Conservation (phyloP, 1,140 invertebrate genomes). For the Bombyx mandarina region DNA sequence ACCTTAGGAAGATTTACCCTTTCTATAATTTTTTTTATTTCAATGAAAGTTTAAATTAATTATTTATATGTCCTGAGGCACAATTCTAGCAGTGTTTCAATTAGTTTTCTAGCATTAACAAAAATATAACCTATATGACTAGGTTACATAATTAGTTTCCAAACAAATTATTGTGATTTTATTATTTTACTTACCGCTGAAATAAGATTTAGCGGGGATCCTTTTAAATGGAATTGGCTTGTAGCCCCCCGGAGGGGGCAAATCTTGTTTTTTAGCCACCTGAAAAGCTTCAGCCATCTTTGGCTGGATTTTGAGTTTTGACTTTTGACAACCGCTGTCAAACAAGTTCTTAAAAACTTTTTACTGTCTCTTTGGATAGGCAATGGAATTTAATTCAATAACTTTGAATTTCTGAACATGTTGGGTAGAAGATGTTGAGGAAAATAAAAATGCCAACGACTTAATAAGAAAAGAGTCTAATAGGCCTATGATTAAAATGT, state of each 20-base stretch:
- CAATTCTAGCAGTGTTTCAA: too few relatives aligned
- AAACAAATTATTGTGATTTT: conserved; percentile 6
- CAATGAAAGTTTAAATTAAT: too few relatives aligned
- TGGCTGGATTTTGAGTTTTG: conserved; percentile 17
- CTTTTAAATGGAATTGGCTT: conserved; percentile 80
- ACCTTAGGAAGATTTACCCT: too few relatives aligned
- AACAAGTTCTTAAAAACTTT: not conserved
- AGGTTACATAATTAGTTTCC: conserved; percentile 46
- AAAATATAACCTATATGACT: conserved; percentile 36
- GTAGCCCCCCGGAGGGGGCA: conserved; percentile 89
- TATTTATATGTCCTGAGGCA: too few relatives aligned
- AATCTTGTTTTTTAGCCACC: conserved; percentile 78
- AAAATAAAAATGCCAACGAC: too few relatives aligned
- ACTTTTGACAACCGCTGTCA: conserved; percentile 7
- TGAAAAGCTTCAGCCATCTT: conserved; percentile 53
- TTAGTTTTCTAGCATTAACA: too few relatives aligned
- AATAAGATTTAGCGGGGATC: conserved; percentile 77
- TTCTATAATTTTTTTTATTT: too few relatives aligned
- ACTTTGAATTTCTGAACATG: too few relatives aligned
- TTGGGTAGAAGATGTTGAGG: too few relatives aligned
- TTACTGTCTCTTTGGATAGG: not conserved
- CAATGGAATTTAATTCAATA: conserved; percentile 10
- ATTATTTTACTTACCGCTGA: conserved; percentile 73
- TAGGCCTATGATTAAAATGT: too few relatives aligned
- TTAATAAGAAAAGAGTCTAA: too few relatives aligned